A percentile compares a stretch with the other conserved stretches of the same genome.
phyloP scores from a whole-genome alignment of 2,113 vertebrate species.

The chimpanzee (Pan troglodytes) region NHGRI_mPanTro3-v2.1_pri NC_072408.2:21037501-21038000 shows the following conservation, averaged over 20 bases:
- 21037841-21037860: background rate
- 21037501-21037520: conserved; percentile 31
- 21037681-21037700: background rate
- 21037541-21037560: background rate
- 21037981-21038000: background rate
- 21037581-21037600: background rate
- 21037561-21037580: conserved; percentile 28
- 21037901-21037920: background rate
- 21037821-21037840: background rate
- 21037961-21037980: conserved; percentile 30
- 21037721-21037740: conserved; percentile 23
- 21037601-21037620: background rate
- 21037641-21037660: background rate
- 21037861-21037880: background rate
- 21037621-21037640: background rate
- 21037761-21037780: background rate
- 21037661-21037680: conserved; percentile 20
- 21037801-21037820: background rate
- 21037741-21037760: background rate
- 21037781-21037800: conserved; percentile 12
- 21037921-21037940: background rate
- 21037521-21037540: background rate
- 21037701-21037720: conserved; percentile 10
- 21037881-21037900: background rate
- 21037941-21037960: background rate